phyloP scores from a whole-genome alignment of 2,888 invertebrate genomes.

The Apantesis nais region DNA sequence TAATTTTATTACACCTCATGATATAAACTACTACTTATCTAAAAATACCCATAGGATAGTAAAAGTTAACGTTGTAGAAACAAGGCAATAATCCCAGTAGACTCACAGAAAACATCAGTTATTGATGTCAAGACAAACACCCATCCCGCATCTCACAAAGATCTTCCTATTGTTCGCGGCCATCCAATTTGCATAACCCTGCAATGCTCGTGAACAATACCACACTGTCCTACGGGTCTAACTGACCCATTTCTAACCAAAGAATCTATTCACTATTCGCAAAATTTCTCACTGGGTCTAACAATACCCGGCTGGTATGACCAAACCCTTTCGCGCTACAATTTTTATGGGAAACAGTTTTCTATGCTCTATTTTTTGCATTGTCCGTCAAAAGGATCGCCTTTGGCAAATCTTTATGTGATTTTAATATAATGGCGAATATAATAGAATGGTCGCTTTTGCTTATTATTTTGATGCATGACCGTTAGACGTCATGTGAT shows the following conservation, averaged over 20 bases:
- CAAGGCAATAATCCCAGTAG: conserved; percentile 8
- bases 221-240: conserved; percentile 67
- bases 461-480: conserved; percentile 60
- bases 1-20: background rate
- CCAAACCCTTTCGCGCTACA: conserved; percentile 76
- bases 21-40: background rate
- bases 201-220: conserved; percentile 68
- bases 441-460: conserved; percentile 67
- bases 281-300: conserved; percentile 81
- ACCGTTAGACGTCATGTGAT: conserved; percentile 70
- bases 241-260: conserved; percentile 79
- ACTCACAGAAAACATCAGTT: background rate
- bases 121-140: conserved; percentile 27
- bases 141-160: conserved; percentile 58
- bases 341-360: conserved; percentile 82
- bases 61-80: conserved; percentile 33
- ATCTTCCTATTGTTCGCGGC: conserved; percentile 61
- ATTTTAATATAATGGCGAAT: conserved; percentile 68
- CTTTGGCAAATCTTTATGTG: conserved; percentile 76
- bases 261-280: conserved; percentile 66
- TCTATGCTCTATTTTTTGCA: conserved; percentile 83
- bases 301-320: conserved; percentile 68
- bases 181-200: conserved; percentile 77
- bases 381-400: conserved; percentile 78
- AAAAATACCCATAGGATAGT: background rate